These are phyloP conservation scores for Montipora cactus DNA, from an alignment of 64 coral and sea anemone species.

Conservation along the genomic window DNA sequence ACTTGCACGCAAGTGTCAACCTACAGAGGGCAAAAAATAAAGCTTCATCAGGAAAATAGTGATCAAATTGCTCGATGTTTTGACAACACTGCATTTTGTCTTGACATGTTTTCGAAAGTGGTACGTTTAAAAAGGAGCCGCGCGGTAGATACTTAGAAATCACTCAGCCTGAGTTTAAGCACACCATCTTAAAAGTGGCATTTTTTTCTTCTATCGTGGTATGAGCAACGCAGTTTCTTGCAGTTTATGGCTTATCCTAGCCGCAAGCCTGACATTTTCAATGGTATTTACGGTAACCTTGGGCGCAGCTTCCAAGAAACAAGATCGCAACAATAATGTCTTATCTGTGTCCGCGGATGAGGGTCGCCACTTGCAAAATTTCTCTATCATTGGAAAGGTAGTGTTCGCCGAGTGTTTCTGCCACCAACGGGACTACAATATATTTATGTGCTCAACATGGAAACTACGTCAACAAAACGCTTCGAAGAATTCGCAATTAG, in stretches of 20 bases:
- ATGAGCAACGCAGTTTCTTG: not conserved
- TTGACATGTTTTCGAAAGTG: not conserved
- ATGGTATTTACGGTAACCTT: not conserved
- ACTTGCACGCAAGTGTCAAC: not conserved
- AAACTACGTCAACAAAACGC: not conserved
- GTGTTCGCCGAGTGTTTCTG: conserved; percentile 5
- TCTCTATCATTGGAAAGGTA: not conserved
- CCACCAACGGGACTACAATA: not conserved
- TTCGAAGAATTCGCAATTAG: not conserved
- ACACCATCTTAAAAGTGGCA: not conserved
- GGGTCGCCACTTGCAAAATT: not conserved
- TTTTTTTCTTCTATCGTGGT: not conserved
- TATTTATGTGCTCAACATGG: not conserved
- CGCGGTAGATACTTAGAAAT: not conserved
- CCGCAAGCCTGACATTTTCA: not conserved
- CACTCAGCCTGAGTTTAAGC: not conserved
- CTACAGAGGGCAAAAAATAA: not conserved
- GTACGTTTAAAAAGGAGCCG: not conserved
- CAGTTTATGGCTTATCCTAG: not conserved
- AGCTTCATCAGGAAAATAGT: not conserved
- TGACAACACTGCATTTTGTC: not conserved
- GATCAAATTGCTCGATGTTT: conserved; percentile 26
- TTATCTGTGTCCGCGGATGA: not conserved
- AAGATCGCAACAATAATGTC: not conserved
- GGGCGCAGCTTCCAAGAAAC: not conserved